Evolutionary conservation across 2,888 invertebrate species (phyloP).

Genomic region (Pollenia amentaria): DNA sequence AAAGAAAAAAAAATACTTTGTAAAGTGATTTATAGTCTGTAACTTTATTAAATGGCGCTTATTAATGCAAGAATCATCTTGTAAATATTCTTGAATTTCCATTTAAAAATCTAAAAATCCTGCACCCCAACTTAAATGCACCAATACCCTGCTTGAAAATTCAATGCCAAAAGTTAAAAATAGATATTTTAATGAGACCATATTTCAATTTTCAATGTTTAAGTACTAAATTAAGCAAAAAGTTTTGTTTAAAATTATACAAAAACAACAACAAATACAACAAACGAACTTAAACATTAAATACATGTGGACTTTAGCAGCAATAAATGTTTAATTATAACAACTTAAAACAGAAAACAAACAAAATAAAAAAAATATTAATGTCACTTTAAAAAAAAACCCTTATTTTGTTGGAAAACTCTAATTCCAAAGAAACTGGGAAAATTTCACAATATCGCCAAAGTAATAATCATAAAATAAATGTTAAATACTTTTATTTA

Average conservation of each 20-base stretch:
- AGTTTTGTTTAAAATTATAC: neutral
- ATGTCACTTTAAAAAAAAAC: slow-evolving; percentile 12
- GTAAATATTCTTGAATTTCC: neutral
- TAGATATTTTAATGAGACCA: slow-evolving; percentile 56
- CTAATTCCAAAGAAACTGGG: neutral
- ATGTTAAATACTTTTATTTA: slow-evolving; percentile 66
- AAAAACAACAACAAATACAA: slow-evolving; percentile 1
- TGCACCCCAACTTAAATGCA: neutral
- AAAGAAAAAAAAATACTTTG: slow-evolving; percentile 56
- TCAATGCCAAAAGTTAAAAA: slow-evolving; percentile 45
- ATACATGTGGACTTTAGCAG: slow-evolving; percentile 44
- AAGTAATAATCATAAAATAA: slow-evolving; percentile 72
- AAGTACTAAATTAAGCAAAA: neutral
- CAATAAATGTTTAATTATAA: slow-evolving; percentile 53
- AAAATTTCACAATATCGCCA: slow-evolving; percentile 45
- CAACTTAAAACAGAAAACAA: slow-evolving; percentile 10
- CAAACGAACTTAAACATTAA: slow-evolving; percentile 28
- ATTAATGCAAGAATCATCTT: slow-evolving; percentile 45
- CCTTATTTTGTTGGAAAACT: neutral
- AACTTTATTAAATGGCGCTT: slow-evolving; percentile 68
- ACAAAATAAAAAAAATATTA: slow-evolving; percentile 25
- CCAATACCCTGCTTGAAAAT: neutral
- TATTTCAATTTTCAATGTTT: slow-evolving; percentile 54
- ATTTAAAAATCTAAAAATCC: slow-evolving; percentile 22
- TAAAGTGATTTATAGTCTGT: slow-evolving; percentile 71